Evolutionary conservation across 2,888 invertebrate species (phyloP).

Genomic region (Ochropleura plecta): DNA sequence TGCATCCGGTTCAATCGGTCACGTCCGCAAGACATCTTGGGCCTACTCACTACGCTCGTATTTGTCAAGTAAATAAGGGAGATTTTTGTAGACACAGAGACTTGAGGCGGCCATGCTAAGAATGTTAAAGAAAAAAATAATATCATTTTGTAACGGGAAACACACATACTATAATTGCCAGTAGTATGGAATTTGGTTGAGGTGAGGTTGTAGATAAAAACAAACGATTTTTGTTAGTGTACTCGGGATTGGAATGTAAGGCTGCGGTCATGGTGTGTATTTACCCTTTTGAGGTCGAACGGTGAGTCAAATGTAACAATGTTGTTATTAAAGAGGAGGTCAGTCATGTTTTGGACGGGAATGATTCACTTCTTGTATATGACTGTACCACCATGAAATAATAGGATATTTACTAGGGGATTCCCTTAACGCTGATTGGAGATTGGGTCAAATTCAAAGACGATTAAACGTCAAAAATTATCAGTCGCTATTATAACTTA

Average conservation of each 20-base stretch:
- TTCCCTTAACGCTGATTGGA: not conserved
- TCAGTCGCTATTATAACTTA: not conserved
- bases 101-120: conserved; percentile 74
- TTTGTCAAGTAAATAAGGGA: conserved; percentile 76
- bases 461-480: not conserved
- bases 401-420: not conserved
- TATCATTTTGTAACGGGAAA: conserved; percentile 76
- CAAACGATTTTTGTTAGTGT: conserved; percentile 67
- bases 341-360: conserved; percentile 30
- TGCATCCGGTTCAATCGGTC: conserved; percentile 83
- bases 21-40: conserved; percentile 67
- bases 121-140: conserved; percentile 78
- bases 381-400: conserved; percentile 20
- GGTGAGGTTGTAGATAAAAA: conserved; percentile 72
- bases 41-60: conserved; percentile 66
- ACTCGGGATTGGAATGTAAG: conserved; percentile 63
- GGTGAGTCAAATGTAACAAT: conserved; percentile 45
- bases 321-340: conserved; percentile 43
- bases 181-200: conserved; percentile 69
- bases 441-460: no score
- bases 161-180: conserved; percentile 70
- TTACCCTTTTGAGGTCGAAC: conserved; percentile 35
- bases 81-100: conserved; percentile 75
- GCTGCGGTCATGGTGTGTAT: conserved; percentile 41
- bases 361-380: conserved; percentile 31